Percentiles rank a stretch among this genome's conserved stretches.
Conservation (phyloP, 2,797 vertebrate species). For the Pseudotriccus pelzelni region DNA sequence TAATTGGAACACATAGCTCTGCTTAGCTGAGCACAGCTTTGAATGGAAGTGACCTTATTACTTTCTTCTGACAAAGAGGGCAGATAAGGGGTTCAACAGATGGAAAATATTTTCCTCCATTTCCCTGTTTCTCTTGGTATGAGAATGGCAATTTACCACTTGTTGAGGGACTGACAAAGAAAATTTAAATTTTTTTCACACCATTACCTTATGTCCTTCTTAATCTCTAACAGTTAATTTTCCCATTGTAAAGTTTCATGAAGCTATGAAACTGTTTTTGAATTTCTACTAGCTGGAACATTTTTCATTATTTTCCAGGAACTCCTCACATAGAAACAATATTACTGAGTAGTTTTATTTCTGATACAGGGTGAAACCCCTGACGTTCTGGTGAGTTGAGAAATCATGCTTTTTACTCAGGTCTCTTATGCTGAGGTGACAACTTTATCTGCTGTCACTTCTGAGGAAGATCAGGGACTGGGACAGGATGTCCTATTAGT, state of each 20-base stretch:
- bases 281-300: not conserved
- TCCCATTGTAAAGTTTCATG: not conserved
- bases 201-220: not conserved
- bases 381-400: not conserved
- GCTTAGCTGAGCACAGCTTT: not conserved
- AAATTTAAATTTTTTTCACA: not conserved
- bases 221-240: not conserved
- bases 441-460: not conserved
- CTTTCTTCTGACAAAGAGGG: not conserved
- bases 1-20: fast-evolving
- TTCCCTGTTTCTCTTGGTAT: not conserved
- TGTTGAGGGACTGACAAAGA: not conserved
- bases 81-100: not conserved
- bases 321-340: not conserved
- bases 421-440: not conserved
- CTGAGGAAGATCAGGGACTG: not conserved
- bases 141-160: not conserved
- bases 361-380: not conserved
- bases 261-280: not conserved
- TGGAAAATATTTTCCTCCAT: not conserved
- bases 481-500: not conserved
- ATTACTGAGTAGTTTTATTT: not conserved
- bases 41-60: not conserved
- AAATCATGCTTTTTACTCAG: not conserved
- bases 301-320: not conserved